These are phyloP conservation scores for Sciaenops ocellatus DNA, from an alignment of 2,797 vertebrate genomes.

Conservation along the genomic window DNA sequence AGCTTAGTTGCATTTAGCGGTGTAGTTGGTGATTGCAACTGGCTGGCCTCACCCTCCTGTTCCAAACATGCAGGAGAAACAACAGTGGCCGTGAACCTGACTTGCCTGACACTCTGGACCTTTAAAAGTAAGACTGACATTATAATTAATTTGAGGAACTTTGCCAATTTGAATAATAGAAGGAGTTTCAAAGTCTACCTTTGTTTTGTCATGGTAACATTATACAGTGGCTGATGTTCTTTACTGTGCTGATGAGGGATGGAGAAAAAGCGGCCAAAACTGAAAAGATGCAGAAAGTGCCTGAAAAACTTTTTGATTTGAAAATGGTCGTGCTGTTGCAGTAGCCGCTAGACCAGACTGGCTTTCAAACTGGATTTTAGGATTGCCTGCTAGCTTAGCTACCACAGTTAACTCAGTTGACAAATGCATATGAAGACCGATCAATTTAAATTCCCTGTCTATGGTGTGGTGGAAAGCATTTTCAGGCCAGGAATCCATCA, in stretches of 20 bases:
- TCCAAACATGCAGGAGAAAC: too few relatives aligned
- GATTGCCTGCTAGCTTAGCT: background rate
- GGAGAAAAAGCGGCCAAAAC: background rate
- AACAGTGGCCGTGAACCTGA: too few relatives aligned
- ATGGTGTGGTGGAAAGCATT: background rate
- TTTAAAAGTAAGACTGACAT: background rate
- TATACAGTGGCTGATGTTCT: background rate
- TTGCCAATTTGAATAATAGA: background rate
- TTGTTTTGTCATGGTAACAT: background rate
- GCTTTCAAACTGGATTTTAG: background rate
- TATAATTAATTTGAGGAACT: constrained; percentile 1
- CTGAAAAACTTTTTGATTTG: background rate
- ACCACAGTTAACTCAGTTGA: background rate
- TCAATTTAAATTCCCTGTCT: background rate
- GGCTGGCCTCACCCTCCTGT: too few relatives aligned
- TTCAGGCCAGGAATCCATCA: background rate
- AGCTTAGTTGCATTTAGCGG: background rate
- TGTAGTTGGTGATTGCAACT: too few relatives aligned
- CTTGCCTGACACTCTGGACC: too few relatives aligned
- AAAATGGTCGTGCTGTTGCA: background rate
- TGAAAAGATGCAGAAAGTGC: background rate
- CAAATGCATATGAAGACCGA: background rate
- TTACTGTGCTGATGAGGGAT: constrained; percentile 1
- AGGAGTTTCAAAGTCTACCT: background rate
- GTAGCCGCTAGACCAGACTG: fast-evolving